Conservation (phyloP, 2,113 vertebrate genomes). For the Daubentonia madagascariensis region DNA sequence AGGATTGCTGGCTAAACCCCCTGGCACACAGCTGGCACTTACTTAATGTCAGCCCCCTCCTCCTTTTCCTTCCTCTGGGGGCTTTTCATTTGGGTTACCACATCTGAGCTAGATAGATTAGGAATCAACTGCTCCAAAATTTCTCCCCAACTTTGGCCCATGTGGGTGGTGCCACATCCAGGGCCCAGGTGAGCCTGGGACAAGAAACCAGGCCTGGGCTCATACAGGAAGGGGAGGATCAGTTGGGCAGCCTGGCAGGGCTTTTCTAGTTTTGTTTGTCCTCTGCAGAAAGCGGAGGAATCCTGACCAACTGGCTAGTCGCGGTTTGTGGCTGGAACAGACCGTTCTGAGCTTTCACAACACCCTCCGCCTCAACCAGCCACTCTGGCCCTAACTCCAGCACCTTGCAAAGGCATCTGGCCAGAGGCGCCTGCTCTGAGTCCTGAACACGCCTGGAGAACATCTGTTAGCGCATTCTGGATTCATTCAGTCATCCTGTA, state of each 20-base stretch:
- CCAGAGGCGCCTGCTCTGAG: neutral
- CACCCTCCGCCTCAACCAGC: neutral
- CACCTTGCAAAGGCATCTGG: neutral
- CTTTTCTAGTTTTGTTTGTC: neutral
- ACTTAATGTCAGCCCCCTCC: neutral
- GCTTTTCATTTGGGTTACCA: neutral
- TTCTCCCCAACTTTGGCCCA: neutral
- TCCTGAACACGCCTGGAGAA: fast-evolving
- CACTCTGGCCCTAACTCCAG: neutral
- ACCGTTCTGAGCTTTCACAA: neutral
- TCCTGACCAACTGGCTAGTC: neutral
- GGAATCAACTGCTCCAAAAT: neutral
- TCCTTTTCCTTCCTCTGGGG: neutral
- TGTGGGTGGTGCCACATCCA: neutral
- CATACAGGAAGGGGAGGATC: neutral
- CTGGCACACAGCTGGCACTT: neutral
- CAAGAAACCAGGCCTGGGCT: neutral
- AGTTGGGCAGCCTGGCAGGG: too few species aligned
- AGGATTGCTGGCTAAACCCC: too few species aligned
- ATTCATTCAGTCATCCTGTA: neutral
- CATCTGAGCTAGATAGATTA: neutral
- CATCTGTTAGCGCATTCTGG: neutral
- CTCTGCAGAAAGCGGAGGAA: neutral
- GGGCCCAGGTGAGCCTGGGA: neutral
- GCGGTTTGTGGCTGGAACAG: neutral